Base-by-base conservation (phyloP, 1,140 invertebrate genomes). In the Oreohelix idahoensis region DNA sequence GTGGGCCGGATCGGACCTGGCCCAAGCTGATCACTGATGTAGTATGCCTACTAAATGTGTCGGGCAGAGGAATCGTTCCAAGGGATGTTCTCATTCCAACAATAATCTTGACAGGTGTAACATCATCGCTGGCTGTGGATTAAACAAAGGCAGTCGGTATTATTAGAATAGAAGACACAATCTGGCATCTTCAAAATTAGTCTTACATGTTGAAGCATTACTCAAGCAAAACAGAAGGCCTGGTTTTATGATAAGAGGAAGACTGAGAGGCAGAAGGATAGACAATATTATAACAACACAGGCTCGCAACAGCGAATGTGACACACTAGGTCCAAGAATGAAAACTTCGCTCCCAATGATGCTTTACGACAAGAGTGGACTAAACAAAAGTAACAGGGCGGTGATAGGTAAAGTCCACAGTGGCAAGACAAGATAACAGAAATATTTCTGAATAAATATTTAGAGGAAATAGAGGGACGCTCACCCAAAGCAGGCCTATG, bases 1-100 rank as follows among this genome's bases (percentile, higher is more conserved):
- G 84, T 15, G 91, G 91, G 32, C 90, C 86, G 35, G 88, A 86
- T 38, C 89, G 81, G 38, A 90, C 87, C 79, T 90, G 89, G 38
- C 87, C 89, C 69, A 92, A 80, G 15, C 87, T 89, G 53, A 90
- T 89, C 23, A 90, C 84, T 29, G 76, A 32, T 58, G 66, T 39
- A 32, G 42, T 83, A n/a, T 53, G 69, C 63, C 42, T 51, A 36
- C 45, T 42, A 45, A 76, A 45, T 49, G 79, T 66, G 78, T 85
- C 84, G 0, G 87, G 86, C 69, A 79, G 85, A 66, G 87, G 85
- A 51, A 87, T 79, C 35, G 84, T 83, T 80, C 85, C 76, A 29
- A 87, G 77, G 49, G 84, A 77, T 29, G 85, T 83, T 84, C 83
- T 84, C 80, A 83, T 85, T 70, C 75, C 78, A 82, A 0, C 58